Evolutionary conservation across 2,888 invertebrate species (phyloP), one percentile per base, ranked within the genome.

Genomic region (Unio pictorum): DNA sequence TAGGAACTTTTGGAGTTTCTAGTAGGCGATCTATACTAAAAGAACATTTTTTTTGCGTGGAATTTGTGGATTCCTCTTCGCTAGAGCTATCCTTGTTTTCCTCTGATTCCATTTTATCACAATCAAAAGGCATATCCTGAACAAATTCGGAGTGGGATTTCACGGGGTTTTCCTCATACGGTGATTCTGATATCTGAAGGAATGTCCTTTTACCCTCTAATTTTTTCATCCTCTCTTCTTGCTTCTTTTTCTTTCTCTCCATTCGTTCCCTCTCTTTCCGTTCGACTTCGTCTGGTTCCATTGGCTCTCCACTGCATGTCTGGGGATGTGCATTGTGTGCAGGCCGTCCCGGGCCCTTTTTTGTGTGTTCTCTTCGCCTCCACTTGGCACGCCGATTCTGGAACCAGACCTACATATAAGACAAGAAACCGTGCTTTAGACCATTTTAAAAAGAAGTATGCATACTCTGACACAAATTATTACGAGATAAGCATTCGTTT

Each of bases 341-440:
- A 61, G 98, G 98, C 90, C 99, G 94, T 0, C 99, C 98, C 0
- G 98, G 98, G 26, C 98, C 98, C 90, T 98, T 99, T 91, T 97
- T 97, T 71, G 98, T 98, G 92, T 99, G 97, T 91, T 99, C 99
- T 91, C 97, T 97, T 92, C 99, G 99, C 76, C 99, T 93, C 97
- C 99, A 99, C 91, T 99, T 99, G 66, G 99, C 99, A 74, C 99
- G 93, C 56, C 99, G 93, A 92, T 99, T 99, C 92, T 99, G 99
- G 92, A 99, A 99, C 99, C 99, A 99, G 76, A 99, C 99, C 98
- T 99, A 93, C 26, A 91, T 91, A 81, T 45, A 75, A 83, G 64
- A 45, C 45, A 45, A 45, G 15, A 45, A 45, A 45, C 45, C 11
- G 11, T 45, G 45, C 15, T 45, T 45, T 45, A 45, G 45, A 45